Conservation (phyloP, 2,888 invertebrate genomes). For the Crematogaster levior region DNA sequence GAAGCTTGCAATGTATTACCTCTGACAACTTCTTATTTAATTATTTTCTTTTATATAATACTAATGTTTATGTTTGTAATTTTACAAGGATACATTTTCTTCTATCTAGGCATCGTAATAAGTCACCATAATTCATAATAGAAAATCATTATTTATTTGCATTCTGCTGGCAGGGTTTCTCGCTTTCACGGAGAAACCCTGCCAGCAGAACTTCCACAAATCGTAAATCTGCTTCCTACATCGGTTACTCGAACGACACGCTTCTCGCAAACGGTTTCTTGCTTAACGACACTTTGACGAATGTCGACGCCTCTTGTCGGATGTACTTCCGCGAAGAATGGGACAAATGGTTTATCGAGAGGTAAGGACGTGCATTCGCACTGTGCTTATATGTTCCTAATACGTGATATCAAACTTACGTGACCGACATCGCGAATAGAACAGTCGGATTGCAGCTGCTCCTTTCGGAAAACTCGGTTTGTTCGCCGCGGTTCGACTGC, state of each 20-base stretch:
- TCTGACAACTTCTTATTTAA: neutral
- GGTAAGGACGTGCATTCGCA: conserved; percentile 47
- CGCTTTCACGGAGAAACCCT: neutral
- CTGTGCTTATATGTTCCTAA: conserved; percentile 51
- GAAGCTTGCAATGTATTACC: neutral
- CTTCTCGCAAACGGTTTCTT: conserved; percentile 27
- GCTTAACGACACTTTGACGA: conserved; percentile 69
- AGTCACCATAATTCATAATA: conserved; percentile 2
- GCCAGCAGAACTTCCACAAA: conserved; percentile 21
- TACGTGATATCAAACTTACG: conserved; percentile 55
- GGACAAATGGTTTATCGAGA: conserved; percentile 45
- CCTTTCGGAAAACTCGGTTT: conserved; percentile 34
- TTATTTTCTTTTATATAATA: neutral
- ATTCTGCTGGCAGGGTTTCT: neutral
- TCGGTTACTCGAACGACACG: conserved; percentile 22
- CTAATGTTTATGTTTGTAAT: neutral
- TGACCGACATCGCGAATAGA: conserved; percentile 44
- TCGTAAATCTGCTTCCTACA: conserved; percentile 38
- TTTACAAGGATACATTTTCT: neutral
- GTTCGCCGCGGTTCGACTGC: neutral
- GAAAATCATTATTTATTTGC: conserved; percentile 17
- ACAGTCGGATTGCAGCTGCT: conserved; percentile 45
- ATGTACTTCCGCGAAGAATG: conserved; percentile 40
- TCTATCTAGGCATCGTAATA: neutral
- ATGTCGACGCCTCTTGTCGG: conserved; percentile 46